Evolutionary conservation across 2,888 invertebrate genomes (phyloP), one percentile per base, ranked within the genome.

Genomic region (Drosophila atroscutellata): DNA sequence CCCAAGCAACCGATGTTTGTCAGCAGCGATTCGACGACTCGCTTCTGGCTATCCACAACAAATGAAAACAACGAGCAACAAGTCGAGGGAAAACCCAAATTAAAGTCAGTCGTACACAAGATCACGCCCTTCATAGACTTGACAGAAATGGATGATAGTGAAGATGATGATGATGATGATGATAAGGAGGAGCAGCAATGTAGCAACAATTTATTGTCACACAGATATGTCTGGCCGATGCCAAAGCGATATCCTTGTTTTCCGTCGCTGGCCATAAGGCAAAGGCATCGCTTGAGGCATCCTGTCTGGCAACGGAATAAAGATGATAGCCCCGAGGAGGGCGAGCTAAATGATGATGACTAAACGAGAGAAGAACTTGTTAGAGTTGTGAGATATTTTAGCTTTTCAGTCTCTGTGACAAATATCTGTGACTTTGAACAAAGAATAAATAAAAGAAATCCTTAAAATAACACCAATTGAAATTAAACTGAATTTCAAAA

Each of bases 1-100:
- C 83, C 89, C 2, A 60, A n/a, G 13, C 54, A 55, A 2, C 64
- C 51, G 5, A 72, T 85, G 83, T 74, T 83, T n/a, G 83, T 70
- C 20, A 81, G 69, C 65, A 57, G 75, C 60, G 69, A 80, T 37
- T 8, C 56, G 7, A 30, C 52, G 36, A 63, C 79, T 8, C 58
- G 52, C 11, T 75, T 86, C 32, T 85, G 89, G 88, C 64, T 75
- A 50, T 64, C 73, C 15, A 59, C 49, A 39, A 36, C 58, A 32
- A 42, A 42, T n/a, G 74, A 36, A 7, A 20, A 42, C 1, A 39
- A 49, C 9, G 32, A 52, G 30, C 56, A 42, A 45, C 20, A 36
- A 50, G 39, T 11, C 30, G n/a, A n/a, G 49, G 20, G 4, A 24
- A 18, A 7, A 26, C 15, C 1, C 13, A 34, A 30, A 30, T 3